A percentile compares a stretch with the other conserved stretches of the same genome.
Conservation (phyloP, 2,797 vertebrate species). For the Pelobates cultripes region DNA sequence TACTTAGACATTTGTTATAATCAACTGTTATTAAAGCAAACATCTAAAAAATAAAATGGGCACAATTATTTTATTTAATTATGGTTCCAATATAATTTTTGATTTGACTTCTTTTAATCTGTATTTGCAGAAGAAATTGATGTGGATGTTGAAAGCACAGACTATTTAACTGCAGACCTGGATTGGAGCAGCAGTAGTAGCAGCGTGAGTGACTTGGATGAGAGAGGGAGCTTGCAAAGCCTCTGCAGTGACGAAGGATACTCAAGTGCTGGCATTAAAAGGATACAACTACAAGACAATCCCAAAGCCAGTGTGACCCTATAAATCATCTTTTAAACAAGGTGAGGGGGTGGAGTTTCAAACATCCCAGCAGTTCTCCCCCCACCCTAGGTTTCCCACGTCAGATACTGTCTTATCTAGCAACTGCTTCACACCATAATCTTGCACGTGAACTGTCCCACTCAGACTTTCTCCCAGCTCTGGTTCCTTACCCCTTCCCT, state of each 20-base stretch:
- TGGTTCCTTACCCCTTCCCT: conserved; percentile 24
- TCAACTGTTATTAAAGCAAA: too few relatives aligned
- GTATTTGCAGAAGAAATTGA: conserved; percentile 81
- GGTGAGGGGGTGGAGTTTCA: conserved; percentile 41
- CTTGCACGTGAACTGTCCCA: conserved; percentile 49
- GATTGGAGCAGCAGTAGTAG: conserved; percentile 96
- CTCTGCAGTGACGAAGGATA: conserved; percentile 93
- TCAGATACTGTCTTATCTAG: conserved; percentile 49
- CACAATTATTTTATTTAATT: too few relatives aligned
- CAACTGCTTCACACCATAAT: conserved; percentile 43
- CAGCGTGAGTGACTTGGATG: conserved; percentile 91
- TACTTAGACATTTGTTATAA: too few relatives aligned
- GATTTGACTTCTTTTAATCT: not conserved
- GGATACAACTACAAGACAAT: conserved; percentile 76
- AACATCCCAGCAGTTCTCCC: not conserved
- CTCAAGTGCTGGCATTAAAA: conserved; percentile 84
- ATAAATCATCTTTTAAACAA: conserved; percentile 67
- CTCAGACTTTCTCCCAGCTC: conserved; percentile 37
- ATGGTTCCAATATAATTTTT: too few relatives aligned
- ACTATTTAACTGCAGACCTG: conserved; percentile 84
- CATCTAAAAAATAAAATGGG: too few relatives aligned
- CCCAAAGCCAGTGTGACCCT: conserved; percentile 72
- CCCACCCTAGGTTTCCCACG: conserved; percentile 32
- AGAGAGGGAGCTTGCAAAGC: conserved; percentile 88
- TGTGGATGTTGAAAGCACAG: conserved; percentile 88